phyloP scores from a whole-genome alignment of 2,888 invertebrate genomes.

The Agonopterix heracliana region DNA sequence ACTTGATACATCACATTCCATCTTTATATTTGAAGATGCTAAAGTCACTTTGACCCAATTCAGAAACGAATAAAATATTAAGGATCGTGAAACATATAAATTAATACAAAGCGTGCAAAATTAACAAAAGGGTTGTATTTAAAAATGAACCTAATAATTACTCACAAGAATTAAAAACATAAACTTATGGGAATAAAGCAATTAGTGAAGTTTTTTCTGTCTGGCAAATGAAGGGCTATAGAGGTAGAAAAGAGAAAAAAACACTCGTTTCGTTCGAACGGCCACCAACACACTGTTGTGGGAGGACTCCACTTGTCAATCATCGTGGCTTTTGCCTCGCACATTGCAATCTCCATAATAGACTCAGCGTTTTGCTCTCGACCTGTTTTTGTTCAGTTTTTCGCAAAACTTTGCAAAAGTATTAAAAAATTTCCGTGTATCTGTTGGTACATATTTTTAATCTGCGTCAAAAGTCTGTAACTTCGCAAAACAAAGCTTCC shows the following conservation, averaged over 20 bases:
- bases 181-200: slow-evolving; percentile 28
- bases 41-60: too few relatives aligned
- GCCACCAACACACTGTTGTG: slow-evolving; percentile 49
- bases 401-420: slow-evolving; percentile 4
- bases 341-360: slow-evolving; percentile 38
- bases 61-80: too few relatives aligned
- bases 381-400: slow-evolving; percentile 14
- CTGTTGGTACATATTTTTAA: too few relatives aligned
- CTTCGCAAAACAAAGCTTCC: too few relatives aligned
- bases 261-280: slow-evolving; percentile 36
- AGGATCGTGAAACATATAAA: too few relatives aligned
- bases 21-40: too few relatives aligned
- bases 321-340: slow-evolving; percentile 30
- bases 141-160: not conserved
- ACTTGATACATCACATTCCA: too few relatives aligned
- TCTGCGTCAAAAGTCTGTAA: too few relatives aligned
- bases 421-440: too few relatives aligned
- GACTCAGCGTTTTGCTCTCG: slow-evolving; percentile 14
- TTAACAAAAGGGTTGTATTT: too few relatives aligned
- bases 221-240: slow-evolving; percentile 47
- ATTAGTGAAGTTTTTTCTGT: slow-evolving; percentile 42
- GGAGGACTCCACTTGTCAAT: slow-evolving; percentile 58
- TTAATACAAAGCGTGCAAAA: too few relatives aligned
- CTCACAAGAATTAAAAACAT: slow-evolving; percentile 15
- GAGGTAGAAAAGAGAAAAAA: slow-evolving; percentile 29